phyloP scores from a whole-genome alignment of 2,888 invertebrate species.

The Dicyrtomina minuta region DNA sequence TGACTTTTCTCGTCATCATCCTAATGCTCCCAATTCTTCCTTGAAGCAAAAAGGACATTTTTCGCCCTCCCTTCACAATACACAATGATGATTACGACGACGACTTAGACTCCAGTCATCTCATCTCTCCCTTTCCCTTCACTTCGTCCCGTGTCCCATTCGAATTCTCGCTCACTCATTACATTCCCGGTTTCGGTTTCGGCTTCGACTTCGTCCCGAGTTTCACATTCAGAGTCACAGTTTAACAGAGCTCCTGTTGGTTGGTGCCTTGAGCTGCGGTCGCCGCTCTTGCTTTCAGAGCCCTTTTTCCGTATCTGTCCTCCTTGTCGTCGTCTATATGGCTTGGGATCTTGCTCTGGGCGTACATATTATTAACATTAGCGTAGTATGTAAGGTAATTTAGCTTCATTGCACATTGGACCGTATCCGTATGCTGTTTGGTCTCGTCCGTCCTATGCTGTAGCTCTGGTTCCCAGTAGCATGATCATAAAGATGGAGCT shows the following conservation, averaged over 20 bases:
- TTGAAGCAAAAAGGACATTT: conserved; percentile 36
- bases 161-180: conserved; percentile 20
- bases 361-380: background rate
- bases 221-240: too few relatives aligned
- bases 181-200: too few relatives aligned
- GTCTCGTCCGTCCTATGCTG: background rate
- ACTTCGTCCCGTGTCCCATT: too few relatives aligned
- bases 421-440: background rate
- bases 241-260: too few relatives aligned
- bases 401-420: background rate
- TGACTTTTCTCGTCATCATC: conserved; percentile 43
- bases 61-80: too few relatives aligned
- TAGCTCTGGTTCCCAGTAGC: background rate
- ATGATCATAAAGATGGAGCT: background rate
- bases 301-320: background rate
- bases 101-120: conserved; percentile 35
- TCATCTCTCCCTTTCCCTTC: too few relatives aligned
- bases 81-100: too few relatives aligned
- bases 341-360: background rate
- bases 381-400: conserved; percentile 27
- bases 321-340: background rate
- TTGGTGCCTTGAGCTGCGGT: too few relatives aligned
- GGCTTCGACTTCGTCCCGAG: too few relatives aligned
- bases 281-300: background rate
- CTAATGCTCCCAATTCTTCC: conserved; percentile 29